phyloP scores from a whole-genome alignment of 1,140 invertebrate species.

The Andrena cerasifolii region DNA sequence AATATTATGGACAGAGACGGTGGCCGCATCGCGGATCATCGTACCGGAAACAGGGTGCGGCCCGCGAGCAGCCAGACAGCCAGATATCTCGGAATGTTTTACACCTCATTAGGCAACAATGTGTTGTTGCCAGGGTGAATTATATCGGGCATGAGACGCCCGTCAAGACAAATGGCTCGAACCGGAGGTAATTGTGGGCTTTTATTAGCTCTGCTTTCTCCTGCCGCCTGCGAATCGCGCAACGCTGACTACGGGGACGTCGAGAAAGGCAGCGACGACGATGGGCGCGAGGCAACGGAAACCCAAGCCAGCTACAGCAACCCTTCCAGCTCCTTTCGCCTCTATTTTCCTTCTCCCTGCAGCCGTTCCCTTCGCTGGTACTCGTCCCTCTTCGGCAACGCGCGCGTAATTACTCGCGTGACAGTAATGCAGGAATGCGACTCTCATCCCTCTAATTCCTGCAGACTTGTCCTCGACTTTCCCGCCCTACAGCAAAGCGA shows the following conservation, averaged over 20 bases:
- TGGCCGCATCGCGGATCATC: slow-evolving; percentile 53
- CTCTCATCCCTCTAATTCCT: slow-evolving; percentile 63
- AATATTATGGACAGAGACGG: slow-evolving; percentile 24
- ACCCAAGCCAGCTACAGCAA: slow-evolving; percentile 39
- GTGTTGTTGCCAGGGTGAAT: slow-evolving; percentile 83
- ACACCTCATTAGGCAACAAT: slow-evolving; percentile 83
- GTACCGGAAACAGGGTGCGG: slow-evolving; percentile 61
- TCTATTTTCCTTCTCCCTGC: slow-evolving; percentile 35
- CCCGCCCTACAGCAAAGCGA: neutral
- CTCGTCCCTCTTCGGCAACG: slow-evolving; percentile 27
- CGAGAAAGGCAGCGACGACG: slow-evolving; percentile 23
- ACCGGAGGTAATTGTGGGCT: slow-evolving; percentile 83
- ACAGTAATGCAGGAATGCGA: slow-evolving; percentile 79
- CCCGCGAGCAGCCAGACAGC: slow-evolving; percentile 66
- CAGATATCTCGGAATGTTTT: slow-evolving; percentile 81
- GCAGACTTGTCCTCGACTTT: slow-evolving; percentile 27
- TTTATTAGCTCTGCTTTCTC: slow-evolving; percentile 81
- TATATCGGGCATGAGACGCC: slow-evolving; percentile 82
- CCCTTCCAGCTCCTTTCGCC: slow-evolving; percentile 40
- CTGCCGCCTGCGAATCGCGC: slow-evolving; percentile 64
- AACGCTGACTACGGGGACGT: slow-evolving; percentile 46
- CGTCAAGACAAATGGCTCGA: slow-evolving; percentile 82
- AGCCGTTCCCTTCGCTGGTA: slow-evolving; percentile 1
- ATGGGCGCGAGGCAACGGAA: slow-evolving; percentile 50
- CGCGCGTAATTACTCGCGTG: slow-evolving; percentile 80